Evolutionary conservation across 1,140 invertebrate genomes (phyloP).

Genomic region (Aphis craccivora): DNA sequence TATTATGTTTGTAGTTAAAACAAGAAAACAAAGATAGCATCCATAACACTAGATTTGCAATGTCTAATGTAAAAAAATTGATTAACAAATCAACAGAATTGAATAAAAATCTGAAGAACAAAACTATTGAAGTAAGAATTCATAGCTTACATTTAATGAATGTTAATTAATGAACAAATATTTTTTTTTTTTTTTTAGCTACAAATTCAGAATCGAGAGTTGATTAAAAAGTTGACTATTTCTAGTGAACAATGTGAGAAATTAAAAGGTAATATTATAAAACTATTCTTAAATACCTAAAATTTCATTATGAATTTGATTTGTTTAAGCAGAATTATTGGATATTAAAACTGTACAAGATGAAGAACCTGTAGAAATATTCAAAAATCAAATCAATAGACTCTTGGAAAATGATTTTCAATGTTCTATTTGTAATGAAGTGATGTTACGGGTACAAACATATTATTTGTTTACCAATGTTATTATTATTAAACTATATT

Average conservation of each 20-base stretch:
- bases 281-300: neutral
- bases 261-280: neutral
- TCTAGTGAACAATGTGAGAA: neutral
- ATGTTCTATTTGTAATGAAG: slow-evolving; percentile 50
- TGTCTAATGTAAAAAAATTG: too few relatives aligned
- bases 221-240: neutral
- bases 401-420: slow-evolving; percentile 41
- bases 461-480: neutral
- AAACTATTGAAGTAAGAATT: neutral
- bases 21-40: neutral
- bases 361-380: neutral
- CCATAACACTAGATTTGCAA: too few relatives aligned
- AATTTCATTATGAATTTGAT: neutral
- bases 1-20: neutral
- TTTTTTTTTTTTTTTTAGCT: neutral
- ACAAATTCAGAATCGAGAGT: neutral
- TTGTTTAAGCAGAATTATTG: neutral
- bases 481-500: neutral
- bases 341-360: neutral
- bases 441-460: neutral
- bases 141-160: neutral
- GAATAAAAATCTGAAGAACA: neutral
- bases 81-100: neutral
- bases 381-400: neutral
- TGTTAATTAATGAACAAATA: neutral